Evolutionary conservation across 2,888 invertebrate species (phyloP).

Genomic region (Apodemia hepburni): DNA sequence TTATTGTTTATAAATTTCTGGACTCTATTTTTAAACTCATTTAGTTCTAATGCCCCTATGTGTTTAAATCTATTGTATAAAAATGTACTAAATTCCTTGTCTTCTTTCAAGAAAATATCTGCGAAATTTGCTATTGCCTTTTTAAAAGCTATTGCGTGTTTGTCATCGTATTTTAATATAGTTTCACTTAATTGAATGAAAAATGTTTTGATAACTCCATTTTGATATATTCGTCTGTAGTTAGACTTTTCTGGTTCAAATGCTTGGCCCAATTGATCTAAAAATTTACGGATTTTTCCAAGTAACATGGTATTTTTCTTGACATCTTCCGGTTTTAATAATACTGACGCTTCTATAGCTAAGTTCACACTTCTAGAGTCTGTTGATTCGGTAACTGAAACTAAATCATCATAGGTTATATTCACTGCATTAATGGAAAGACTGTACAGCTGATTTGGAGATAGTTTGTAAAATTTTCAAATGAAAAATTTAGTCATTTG

Average conservation of each 20-base stretch:
- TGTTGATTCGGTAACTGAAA: constrained; percentile 5
- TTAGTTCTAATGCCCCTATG: not conserved
- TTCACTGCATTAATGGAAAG: too few species aligned
- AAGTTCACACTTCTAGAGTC: constrained; percentile 21
- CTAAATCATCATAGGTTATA: not conserved
- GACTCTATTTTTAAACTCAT: not conserved
- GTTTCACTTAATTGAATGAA: constrained; percentile 5
- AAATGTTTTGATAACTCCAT: constrained; percentile 15
- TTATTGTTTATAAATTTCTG: not conserved
- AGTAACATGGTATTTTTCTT: constrained; percentile 18
- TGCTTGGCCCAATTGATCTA: constrained; percentile 21
- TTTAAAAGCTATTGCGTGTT: constrained; percentile 7
- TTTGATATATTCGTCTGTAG: not conserved
- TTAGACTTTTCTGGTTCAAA: constrained; percentile 13
- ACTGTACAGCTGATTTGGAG: too few species aligned
- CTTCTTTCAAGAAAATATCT: constrained; percentile 6
- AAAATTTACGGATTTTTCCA: constrained; percentile 19
- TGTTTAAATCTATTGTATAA: not conserved
- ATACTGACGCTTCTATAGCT: constrained; percentile 20
- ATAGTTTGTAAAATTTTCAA: too few species aligned
- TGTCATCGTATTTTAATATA: constrained; percentile 17
- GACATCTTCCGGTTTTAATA: constrained; percentile 21
- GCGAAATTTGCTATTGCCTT: constrained; percentile 4
- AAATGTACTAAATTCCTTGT: not conserved
- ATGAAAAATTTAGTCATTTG: too few species aligned